phyloP scores from a whole-genome alignment of 2,113 vertebrate species.

The Phalacrocorax carbo region DNA sequence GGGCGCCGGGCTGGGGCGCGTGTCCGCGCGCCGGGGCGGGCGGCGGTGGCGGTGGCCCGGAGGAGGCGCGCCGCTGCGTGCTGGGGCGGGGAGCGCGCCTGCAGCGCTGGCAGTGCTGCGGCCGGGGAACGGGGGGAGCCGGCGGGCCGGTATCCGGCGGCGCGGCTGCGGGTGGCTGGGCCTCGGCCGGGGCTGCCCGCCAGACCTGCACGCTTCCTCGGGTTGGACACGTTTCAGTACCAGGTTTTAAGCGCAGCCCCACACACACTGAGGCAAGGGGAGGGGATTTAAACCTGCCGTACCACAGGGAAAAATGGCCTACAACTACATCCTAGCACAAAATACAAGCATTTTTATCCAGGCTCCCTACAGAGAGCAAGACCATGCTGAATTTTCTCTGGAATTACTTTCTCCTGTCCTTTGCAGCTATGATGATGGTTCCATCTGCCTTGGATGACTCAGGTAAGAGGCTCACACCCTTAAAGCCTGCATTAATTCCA shows the following conservation, averaged over 20 bases:
- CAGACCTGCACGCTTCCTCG: background rate
- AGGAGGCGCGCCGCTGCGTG: too few relatives aligned
- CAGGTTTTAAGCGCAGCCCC: background rate
- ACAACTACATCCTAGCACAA: background rate
- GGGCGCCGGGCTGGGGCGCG: too few relatives aligned
- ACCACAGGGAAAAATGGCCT: too few relatives aligned
- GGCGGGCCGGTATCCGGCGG: background rate
- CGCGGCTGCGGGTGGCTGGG: background rate
- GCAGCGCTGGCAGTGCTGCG: background rate
- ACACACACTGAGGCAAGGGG: fast-evolving
- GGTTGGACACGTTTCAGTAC: background rate
- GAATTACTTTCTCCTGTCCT: background rate
- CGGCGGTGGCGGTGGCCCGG: too few relatives aligned
- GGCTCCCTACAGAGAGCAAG: background rate
- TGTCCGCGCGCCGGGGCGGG: too few relatives aligned
- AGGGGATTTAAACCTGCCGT: too few relatives aligned
- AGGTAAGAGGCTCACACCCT: background rate
- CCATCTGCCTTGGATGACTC: background rate
- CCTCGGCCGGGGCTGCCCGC: background rate
- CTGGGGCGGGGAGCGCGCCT: too few relatives aligned
- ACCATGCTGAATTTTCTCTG: background rate
- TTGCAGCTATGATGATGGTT: background rate
- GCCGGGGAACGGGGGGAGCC: too few relatives aligned
- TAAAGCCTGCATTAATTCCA: too few relatives aligned
- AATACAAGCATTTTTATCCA: fast-evolving